phyloP scores from a whole-genome alignment of 2,797 vertebrate species.

The Tenualosa thibaudeaui region DNA sequence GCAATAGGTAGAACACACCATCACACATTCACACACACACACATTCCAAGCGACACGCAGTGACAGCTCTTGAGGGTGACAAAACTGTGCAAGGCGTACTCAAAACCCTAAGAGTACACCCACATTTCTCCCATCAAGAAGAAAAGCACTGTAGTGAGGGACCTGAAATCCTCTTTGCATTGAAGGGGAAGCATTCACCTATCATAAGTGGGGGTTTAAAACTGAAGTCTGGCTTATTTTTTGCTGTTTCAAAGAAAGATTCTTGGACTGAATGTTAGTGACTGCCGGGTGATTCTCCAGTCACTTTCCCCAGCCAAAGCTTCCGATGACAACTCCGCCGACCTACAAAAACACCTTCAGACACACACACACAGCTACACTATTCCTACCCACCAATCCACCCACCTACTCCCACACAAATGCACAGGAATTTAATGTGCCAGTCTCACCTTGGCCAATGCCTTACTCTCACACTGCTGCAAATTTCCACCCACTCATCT shows the following conservation, averaged over 20 bases:
- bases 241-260: background rate
- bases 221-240: background rate
- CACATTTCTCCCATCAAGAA: background rate
- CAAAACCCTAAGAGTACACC: background rate
- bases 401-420: background rate
- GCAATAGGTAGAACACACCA: background rate
- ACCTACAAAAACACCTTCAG: background rate
- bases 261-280: background rate
- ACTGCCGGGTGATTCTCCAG: background rate
- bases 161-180: background rate
- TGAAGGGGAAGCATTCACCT: background rate
- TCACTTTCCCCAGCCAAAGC: background rate
- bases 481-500: background rate
- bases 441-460: slow-evolving; percentile 9
- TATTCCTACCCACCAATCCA: background rate
- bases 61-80: background rate
- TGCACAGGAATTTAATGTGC: background rate
- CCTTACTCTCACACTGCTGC: background rate
- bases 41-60: background rate
- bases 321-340: no score
- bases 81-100: background rate
- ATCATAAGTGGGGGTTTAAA: background rate
- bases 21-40: background rate
- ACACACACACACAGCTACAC: background rate
- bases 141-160: background rate